Evolutionary conservation across 2,113 vertebrate species (phyloP).

Genomic region (Sylvilagus bachmani): DNA sequence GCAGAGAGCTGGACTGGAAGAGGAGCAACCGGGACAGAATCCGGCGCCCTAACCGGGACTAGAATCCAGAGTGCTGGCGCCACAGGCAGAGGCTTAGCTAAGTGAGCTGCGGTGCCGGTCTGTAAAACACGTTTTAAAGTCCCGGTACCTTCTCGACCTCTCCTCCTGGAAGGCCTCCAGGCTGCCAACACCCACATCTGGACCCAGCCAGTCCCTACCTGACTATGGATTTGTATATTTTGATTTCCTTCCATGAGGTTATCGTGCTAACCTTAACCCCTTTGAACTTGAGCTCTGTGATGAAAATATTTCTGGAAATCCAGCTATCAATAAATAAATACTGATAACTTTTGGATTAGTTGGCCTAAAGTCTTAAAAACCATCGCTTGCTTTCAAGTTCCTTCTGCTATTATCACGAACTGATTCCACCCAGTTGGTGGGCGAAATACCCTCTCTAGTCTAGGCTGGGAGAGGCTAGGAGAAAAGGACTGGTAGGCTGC

Average conservation of each 20-base stretch:
- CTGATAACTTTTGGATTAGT: conserved; percentile 63
- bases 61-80: too few relatives aligned
- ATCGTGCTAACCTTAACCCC: conserved; percentile 45
- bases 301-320: conserved; percentile 61
- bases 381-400: conserved; percentile 68
- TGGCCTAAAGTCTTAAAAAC: conserved; percentile 57
- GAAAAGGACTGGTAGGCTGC: not conserved
- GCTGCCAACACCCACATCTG: not conserved
- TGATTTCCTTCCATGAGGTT: conserved; percentile 68
- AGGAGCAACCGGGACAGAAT: too few relatives aligned
- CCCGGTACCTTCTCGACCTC: conserved; percentile 2
- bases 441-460: conserved; percentile 18
- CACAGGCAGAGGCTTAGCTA: too few relatives aligned
- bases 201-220: conserved; percentile 34
- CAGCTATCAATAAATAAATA: conserved; percentile 58
- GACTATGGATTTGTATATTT: conserved; percentile 42
- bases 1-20: too few relatives aligned
- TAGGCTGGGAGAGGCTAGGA: not conserved
- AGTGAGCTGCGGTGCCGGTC: too few relatives aligned
- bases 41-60: too few relatives aligned
- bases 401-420: conserved; percentile 60
- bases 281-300: conserved; percentile 67
- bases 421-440: conserved; percentile 44
- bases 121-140: not conserved
- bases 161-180: conserved; percentile 37